These are phyloP conservation scores for Rhopalosiphum nymphaeae DNA, from an alignment of 2,888 invertebrate genomes.

Conservation along the genomic window DNA sequence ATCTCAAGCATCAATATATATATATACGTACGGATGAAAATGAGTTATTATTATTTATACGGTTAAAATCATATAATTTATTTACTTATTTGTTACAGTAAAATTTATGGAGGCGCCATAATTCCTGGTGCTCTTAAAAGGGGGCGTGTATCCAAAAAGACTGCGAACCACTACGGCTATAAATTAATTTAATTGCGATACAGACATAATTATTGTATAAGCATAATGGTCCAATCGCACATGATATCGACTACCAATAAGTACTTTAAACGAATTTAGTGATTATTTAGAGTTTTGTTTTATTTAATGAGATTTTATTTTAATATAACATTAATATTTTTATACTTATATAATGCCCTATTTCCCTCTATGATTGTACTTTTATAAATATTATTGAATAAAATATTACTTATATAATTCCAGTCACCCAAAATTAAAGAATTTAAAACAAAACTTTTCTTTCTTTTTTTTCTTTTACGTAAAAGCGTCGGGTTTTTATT, in stretches of 20 bases:
- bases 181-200: constrained; percentile 15
- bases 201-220: neutral
- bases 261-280: neutral
- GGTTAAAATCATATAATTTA: constrained; percentile 20
- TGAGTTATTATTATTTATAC: neutral
- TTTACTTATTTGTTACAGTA: neutral
- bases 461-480: neutral
- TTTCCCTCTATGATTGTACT: neutral
- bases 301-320: neutral
- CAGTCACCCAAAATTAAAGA: neutral
- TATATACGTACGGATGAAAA: neutral
- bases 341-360: neutral
- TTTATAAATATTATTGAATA: neutral
- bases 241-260: neutral
- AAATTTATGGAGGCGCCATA: constrained; percentile 1
- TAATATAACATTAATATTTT: neutral
- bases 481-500: neutral
- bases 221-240: neutral
- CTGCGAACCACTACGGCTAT: neutral
- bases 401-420: neutral
- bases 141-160: neutral
- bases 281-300: neutral
- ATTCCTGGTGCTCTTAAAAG: neutral
- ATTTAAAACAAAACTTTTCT: neutral
- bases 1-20: neutral